These are phyloP conservation scores for Belonocnema kinseyi DNA, from an alignment of 1,140 invertebrate species.

Conservation along the genomic window DNA sequence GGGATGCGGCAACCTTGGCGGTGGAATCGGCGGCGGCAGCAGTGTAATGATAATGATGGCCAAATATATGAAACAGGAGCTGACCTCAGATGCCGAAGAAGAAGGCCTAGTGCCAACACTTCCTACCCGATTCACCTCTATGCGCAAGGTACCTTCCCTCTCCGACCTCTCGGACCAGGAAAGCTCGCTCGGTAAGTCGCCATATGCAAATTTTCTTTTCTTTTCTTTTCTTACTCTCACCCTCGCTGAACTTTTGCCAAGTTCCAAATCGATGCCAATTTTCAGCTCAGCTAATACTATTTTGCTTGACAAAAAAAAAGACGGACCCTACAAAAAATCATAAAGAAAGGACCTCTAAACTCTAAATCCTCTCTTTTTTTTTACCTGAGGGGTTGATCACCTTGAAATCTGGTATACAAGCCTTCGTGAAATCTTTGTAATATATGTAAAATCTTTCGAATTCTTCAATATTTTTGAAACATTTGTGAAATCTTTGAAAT, in stretches of 20 bases:
- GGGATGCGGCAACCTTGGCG: slow-evolving; percentile 62
- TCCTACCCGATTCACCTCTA: slow-evolving; percentile 74
- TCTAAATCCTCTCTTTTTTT: too few relatives aligned
- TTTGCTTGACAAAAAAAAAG: too few relatives aligned
- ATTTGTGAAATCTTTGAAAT: too few relatives aligned
- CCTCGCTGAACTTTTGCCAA: not conserved
- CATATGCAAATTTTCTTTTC: not conserved
- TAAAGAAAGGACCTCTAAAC: not conserved
- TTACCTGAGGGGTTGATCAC: too few relatives aligned
- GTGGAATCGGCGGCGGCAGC: slow-evolving; percentile 47
- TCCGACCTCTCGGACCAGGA: slow-evolving; percentile 89
- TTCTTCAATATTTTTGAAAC: too few relatives aligned
- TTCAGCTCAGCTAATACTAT: too few relatives aligned
- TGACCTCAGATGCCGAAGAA: slow-evolving; percentile 73
- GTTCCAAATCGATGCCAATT: not conserved
- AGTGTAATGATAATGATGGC: slow-evolving; percentile 72
- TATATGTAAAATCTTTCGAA: too few relatives aligned
- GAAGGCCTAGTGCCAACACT: slow-evolving; percentile 70
- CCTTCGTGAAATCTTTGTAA: too few relatives aligned
- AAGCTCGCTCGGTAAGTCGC: slow-evolving; percentile 86
- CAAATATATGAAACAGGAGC: slow-evolving; percentile 74
- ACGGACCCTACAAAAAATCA: not conserved
- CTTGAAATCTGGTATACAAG: too few relatives aligned
- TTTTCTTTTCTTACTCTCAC: not conserved
- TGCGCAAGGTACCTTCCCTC: slow-evolving; percentile 90